Evolutionary conservation across 2,113 vertebrate genomes (phyloP).

Genomic region (Lamprotornis superbus): DNA sequence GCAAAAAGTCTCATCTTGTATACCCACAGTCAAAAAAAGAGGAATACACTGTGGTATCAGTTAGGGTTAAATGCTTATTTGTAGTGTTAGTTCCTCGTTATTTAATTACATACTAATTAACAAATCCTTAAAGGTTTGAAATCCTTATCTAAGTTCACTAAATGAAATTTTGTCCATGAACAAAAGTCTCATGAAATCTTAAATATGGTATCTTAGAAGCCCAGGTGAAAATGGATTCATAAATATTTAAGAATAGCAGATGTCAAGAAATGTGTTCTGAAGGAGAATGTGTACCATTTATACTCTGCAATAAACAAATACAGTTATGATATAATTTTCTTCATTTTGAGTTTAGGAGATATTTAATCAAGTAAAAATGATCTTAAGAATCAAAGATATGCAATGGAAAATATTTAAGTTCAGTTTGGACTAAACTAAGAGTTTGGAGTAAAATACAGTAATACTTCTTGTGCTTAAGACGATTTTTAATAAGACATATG

Average conservation of each 20-base stretch:
- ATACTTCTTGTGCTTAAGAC: neutral
- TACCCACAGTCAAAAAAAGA: neutral
- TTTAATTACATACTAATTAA: neutral
- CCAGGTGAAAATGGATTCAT: neutral
- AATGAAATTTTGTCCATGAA: neutral
- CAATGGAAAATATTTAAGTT: neutral
- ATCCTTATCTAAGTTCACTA: neutral
- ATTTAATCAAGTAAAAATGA: neutral
- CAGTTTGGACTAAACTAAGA: neutral
- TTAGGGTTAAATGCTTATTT: neutral
- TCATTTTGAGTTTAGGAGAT: neutral
- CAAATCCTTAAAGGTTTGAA: neutral
- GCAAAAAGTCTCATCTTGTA: neutral
- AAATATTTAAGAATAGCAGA: neutral
- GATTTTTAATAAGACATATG: neutral
- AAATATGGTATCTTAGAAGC: neutral
- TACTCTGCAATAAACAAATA: neutral
- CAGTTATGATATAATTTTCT: neutral
- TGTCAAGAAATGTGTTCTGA: neutral
- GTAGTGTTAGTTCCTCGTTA: neutral
- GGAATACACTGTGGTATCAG: neutral
- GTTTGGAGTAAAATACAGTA: neutral
- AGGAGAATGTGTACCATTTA: neutral
- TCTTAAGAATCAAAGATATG: neutral
- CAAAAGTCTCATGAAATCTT: neutral